phyloP scores from a whole-genome alignment of 2,113 vertebrate genomes.

The Ancistrus triradiatus region DNA sequence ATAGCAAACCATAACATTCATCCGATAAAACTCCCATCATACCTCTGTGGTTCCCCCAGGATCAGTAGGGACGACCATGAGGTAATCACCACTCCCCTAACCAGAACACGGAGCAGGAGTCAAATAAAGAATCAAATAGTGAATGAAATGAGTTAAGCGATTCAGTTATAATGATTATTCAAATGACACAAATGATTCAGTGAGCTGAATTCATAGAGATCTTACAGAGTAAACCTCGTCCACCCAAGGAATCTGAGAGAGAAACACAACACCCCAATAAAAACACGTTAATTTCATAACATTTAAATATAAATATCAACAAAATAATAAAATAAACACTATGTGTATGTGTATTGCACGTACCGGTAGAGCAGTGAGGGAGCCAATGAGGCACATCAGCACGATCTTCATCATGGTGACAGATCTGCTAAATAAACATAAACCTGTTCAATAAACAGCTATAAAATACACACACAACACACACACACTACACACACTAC shows the following conservation, averaged over 20 bases:
- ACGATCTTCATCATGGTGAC: constrained; percentile 16
- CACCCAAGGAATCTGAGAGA: constrained; percentile 6
- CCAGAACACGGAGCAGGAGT: too few relatives aligned
- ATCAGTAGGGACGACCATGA: neutral
- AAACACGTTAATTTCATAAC: neutral
- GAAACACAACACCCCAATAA: neutral
- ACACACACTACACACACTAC: neutral
- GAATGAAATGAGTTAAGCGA: too few relatives aligned
- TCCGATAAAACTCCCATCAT: too few relatives aligned
- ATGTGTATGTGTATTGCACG: too few relatives aligned
- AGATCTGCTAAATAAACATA: neutral
- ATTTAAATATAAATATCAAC: too few relatives aligned
- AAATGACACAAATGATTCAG: too few relatives aligned
- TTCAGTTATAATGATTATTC: neutral
- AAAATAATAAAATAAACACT: neutral
- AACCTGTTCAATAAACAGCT: neutral
- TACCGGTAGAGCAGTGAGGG: constrained; percentile 25
- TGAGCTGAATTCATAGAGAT: neutral
- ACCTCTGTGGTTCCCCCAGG: neutral
- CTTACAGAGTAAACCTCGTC: constrained; percentile 29
- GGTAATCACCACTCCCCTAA: constrained; percentile 8
- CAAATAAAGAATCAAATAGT: too few relatives aligned
- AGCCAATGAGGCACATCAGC: constrained; percentile 26
- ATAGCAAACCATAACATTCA: too few relatives aligned
- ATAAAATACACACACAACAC: neutral